Conservation (phyloP, 2,888 invertebrate genomes). For the Dynastes tityus region DNA sequence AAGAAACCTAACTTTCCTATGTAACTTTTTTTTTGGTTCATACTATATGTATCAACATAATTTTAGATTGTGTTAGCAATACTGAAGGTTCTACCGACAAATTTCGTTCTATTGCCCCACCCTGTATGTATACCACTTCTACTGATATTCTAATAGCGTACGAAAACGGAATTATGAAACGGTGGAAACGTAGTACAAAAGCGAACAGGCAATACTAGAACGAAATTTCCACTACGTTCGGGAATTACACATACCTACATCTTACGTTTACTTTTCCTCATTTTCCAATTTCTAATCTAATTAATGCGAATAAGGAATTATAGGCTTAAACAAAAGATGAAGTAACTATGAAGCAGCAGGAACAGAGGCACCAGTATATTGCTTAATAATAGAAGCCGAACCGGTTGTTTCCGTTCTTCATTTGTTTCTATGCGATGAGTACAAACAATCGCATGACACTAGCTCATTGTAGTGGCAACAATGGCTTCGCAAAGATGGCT, state of each 20-base stretch:
- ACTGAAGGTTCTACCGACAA: too few species aligned
- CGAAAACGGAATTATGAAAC: not conserved
- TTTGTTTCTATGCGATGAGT: conserved; percentile 67
- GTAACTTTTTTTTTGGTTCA: too few species aligned
- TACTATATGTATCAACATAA: too few species aligned
- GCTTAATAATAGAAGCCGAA: conserved; percentile 66
- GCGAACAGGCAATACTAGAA: conserved; percentile 52
- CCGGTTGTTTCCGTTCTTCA: conserved; percentile 68
- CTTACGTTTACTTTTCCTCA: conserved; percentile 49
- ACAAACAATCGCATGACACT: conserved; percentile 67
- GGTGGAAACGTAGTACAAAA: too few species aligned
- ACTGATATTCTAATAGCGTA: not conserved
- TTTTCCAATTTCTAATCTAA: conserved; percentile 64
- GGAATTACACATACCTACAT: conserved; percentile 50
- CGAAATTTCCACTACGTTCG: conserved; percentile 44
- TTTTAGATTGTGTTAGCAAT: too few species aligned
- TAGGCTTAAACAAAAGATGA: conserved; percentile 62
- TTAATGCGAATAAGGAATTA: conserved; percentile 64
- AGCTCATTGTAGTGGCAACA: conserved; percentile 66
- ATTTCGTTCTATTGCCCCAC: too few species aligned
- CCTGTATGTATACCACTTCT: not conserved
- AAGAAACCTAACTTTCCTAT: too few species aligned
- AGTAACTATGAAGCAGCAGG: conserved; percentile 59
- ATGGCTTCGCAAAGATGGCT: conserved; percentile 65
- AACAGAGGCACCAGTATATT: conserved; percentile 56